phyloP scores from a whole-genome alignment of 2,888 invertebrate species.

The Hyles lineata region DNA sequence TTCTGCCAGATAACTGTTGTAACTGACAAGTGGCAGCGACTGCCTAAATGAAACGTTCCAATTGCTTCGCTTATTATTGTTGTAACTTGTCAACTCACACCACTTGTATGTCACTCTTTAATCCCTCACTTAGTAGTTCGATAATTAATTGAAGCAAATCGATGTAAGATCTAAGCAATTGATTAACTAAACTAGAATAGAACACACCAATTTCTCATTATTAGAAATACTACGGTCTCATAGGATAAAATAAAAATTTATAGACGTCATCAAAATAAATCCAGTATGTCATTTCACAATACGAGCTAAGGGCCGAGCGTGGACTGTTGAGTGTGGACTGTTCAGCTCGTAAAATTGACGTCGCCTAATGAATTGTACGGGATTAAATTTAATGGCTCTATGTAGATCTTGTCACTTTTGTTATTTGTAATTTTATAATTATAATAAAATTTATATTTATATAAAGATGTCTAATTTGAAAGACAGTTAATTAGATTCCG shows the following conservation, averaged over 20 bases:
- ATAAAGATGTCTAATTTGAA: conserved; percentile 15
- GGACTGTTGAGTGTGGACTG: conserved; percentile 47
- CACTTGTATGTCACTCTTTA: conserved; percentile 28
- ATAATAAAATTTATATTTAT: conserved; percentile 32
- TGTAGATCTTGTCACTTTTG: conserved; percentile 54
- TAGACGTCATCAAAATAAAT: conserved; percentile 59
- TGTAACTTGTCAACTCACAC: conserved; percentile 29
- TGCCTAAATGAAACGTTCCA: conserved; percentile 56
- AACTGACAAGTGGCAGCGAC: conserved; percentile 66
- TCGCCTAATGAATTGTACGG: conserved; percentile 66
- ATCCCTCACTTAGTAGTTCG: conserved; percentile 13
- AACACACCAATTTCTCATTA: background rate
- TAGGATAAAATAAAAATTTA: conserved; percentile 51
- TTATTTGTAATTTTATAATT: conserved; percentile 47
- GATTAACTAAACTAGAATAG: background rate
- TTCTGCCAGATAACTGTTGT: conserved; percentile 56
- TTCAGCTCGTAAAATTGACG: conserved; percentile 60
- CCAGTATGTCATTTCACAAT: conserved; percentile 53
- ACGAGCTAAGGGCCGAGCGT: conserved; percentile 51
- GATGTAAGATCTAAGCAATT: conserved; percentile 14
- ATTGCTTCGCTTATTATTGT: conserved; percentile 30
- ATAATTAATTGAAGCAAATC: conserved; percentile 22
- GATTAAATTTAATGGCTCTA: conserved; percentile 61
- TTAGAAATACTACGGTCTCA: background rate
- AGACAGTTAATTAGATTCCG: conserved; percentile 17